Evolutionary conservation across 2,113 vertebrate genomes (phyloP).

Genomic region (Mesembrinibis cayennensis): DNA sequence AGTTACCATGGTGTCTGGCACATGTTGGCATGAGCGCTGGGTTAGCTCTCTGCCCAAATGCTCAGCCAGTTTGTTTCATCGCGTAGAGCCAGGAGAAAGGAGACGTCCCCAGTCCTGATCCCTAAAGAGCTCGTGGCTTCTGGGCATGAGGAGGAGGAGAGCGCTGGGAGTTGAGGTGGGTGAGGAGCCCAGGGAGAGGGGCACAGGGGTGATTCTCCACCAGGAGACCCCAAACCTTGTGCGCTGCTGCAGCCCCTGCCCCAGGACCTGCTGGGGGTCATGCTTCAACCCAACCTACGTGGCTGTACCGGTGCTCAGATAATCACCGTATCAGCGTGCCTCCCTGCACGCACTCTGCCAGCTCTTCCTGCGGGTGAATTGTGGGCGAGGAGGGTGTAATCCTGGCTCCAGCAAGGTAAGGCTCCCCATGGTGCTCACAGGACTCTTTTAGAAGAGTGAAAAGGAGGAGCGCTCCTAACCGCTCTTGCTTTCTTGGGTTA

Average conservation of each 20-base stretch:
- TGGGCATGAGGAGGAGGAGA: background rate
- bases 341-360: background rate
- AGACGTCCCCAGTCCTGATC: background rate
- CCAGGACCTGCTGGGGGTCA: background rate
- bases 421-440: background rate
- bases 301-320: background rate
- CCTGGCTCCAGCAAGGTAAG: background rate
- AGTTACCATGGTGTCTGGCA: background rate
- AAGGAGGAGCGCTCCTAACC: background rate
- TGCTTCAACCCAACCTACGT: rapidly evolving
- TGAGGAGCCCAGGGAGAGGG: background rate
- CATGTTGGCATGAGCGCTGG: background rate
- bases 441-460: background rate
- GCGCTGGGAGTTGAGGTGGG: background rate
- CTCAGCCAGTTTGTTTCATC: background rate
- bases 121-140: background rate
- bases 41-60: background rate
- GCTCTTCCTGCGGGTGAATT: background rate
- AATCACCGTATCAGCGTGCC: background rate
- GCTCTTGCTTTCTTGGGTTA: background rate
- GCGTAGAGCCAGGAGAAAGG: background rate
- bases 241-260: background rate
- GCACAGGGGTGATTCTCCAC: background rate
- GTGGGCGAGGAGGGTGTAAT: background rate
- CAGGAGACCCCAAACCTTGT: background rate